These are phyloP conservation scores for Ptiloglossa arizonensis DNA, from an alignment of 1,140 invertebrate genomes.

Conservation along the genomic window DNA sequence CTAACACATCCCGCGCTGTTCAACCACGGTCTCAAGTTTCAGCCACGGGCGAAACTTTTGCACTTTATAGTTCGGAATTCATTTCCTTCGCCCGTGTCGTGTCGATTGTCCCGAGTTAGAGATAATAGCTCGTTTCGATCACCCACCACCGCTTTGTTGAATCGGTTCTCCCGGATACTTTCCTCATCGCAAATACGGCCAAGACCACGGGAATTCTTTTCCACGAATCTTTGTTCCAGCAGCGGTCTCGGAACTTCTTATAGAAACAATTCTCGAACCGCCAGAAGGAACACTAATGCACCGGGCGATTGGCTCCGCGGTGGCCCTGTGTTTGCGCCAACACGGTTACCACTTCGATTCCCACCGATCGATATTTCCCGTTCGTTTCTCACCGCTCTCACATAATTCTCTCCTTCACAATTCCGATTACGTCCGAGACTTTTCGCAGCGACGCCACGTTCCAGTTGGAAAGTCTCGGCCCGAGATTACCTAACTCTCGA, in stretches of 20 bases:
- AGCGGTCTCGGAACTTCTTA: neutral
- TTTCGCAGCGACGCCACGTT: neutral
- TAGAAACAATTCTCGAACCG: neutral
- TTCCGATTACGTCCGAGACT: constrained; percentile 38
- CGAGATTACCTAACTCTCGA: constrained; percentile 18
- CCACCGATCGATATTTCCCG: constrained; percentile 21
- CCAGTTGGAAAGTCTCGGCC: neutral
- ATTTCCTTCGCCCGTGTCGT: neutral
- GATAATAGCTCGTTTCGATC: neutral
- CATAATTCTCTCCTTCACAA: constrained; percentile 24
- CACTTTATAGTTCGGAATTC: neutral
- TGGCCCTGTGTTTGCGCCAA: neutral
- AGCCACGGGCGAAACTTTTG: neutral
- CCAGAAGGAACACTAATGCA: neutral
- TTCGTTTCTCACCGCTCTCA: neutral
- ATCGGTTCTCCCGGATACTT: neutral
- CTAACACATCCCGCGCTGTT: neutral
- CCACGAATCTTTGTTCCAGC: neutral
- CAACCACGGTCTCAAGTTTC: neutral
- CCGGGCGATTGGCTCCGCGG: neutral
- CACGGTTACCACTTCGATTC: neutral
- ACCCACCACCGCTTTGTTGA: neutral
- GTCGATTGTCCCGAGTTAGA: neutral
- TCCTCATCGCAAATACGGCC: too few relatives aligned
- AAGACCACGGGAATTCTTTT: constrained; percentile 3